Base-by-base conservation (phyloP, 1,140 invertebrate species). In the Nixonia krombeini region DNA sequence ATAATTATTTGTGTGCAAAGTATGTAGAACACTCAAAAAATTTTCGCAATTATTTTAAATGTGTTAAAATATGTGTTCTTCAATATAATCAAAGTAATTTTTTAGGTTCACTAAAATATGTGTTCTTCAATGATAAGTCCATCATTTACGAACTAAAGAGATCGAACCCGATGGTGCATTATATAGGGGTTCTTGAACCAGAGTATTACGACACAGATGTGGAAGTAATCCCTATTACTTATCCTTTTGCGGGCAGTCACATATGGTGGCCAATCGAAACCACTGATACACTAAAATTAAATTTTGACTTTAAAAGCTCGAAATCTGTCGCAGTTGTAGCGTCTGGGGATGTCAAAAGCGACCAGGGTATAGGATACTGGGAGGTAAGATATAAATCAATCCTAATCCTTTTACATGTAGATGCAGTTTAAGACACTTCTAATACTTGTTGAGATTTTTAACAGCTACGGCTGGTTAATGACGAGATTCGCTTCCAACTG, bases 101-200 rank as follows among this genome's bases (percentile, higher is more conserved):
- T 57, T n/a, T 15, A 74, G 95, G 95, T 8, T 94, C 93, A 65
- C 78, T 97, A 0, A 95, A 96, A 72, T 95, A 96, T 80, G 93
- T 96, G 13, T 97, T 96, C 79, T 95, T 94, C 77, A 96, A 97
- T 79, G 94, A 95, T 69, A 90, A 95, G 10, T 96, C 94, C 0
- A 94, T 97, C 49, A 86, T 97, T 33, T 96, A 96, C 75, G 93
- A 95, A 75, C 81, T 97, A 44, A 91, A 93, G 63, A 89, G 91
- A 64, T 89, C 89, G 51, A 92, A 93, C 81, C 90, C 91, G 12
- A 95, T 94, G 87, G 92, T 94, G 1, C 91, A 92, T 74, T 93
- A 93, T 73, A 92, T 92, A 61, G 89, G 94, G 10, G 91, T 95
- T 0, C 79, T 94, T 37, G 90, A 91, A 58, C 92, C 94, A 0